These are phyloP conservation scores for Archips crataeganus DNA, from an alignment of 2,888 invertebrate species.

Conservation along the genomic window DNA sequence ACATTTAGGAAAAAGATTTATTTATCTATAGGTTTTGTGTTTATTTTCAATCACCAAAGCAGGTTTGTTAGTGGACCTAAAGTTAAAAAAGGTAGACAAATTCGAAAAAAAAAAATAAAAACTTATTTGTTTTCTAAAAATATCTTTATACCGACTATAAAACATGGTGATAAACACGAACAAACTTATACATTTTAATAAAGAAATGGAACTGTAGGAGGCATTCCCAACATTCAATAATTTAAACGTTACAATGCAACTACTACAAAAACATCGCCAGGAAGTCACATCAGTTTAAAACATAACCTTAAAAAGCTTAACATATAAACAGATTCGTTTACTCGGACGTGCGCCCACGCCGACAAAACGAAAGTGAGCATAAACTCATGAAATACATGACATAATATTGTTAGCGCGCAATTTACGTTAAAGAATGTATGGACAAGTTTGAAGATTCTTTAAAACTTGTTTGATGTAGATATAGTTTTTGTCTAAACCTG, in stretches of 20 bases:
- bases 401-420: conserved; percentile 17
- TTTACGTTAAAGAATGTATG: neutral
- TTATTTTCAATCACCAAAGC: too few species aligned
- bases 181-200: neutral
- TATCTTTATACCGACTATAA: neutral
- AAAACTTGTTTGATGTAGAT: neutral
- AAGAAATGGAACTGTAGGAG: neutral
- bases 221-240: neutral
- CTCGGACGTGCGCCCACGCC: conserved; percentile 11
- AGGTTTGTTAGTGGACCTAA: too few species aligned
- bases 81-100: too few species aligned
- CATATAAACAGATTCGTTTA: conserved; percentile 16
- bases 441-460: neutral
- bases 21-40: too few species aligned
- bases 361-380: conserved; percentile 25
- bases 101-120: too few species aligned
- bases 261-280: conserved; percentile 5
- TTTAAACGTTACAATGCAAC: neutral
- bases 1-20: too few species aligned
- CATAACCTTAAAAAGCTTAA: conserved; percentile 28
- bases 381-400: conserved; percentile 18
- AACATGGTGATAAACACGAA: neutral
- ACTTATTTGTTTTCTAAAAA: too few species aligned
- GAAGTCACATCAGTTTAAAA: conserved; percentile 12
- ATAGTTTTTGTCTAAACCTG: neutral